phyloP scores from a whole-genome alignment of 2,888 invertebrate genomes.

The Hypolimnas misippus region DNA sequence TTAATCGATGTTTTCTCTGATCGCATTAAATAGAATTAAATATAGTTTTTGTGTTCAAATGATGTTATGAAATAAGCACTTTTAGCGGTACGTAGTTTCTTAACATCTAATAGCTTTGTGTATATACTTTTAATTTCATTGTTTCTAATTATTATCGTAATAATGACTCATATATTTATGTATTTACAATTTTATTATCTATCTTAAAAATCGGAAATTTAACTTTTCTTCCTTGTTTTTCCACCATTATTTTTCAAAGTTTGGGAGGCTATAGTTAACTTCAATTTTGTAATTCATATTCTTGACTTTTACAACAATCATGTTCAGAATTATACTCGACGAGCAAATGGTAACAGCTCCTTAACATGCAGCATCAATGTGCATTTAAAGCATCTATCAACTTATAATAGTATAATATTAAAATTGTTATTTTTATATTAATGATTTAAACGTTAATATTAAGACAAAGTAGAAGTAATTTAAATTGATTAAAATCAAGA shows the following conservation, averaged over 20 bases:
- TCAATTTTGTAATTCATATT: not conserved
- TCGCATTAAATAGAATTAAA: no score
- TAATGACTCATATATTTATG: not conserved
- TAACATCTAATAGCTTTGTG: no score
- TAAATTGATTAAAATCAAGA: slow-evolving; percentile 33
- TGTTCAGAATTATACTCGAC: not conserved
- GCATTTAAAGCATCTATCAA: slow-evolving; percentile 23
- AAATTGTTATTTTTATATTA: slow-evolving; percentile 38
- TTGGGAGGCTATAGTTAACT: not conserved
- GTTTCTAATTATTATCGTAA: no score
- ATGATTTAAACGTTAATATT: slow-evolving; percentile 27
- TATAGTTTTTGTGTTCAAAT: no score
- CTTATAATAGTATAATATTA: slow-evolving; percentile 27
- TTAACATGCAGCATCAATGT: not conserved
- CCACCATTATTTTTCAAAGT: not conserved
- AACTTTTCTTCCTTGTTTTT: not conserved
- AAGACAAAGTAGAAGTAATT: slow-evolving; percentile 30
- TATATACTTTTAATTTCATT: no score
- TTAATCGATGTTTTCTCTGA: no score
- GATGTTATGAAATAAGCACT: no score
- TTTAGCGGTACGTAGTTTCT: no score
- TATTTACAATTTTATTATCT: not conserved
- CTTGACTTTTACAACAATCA: not conserved
- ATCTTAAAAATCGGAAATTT: not conserved
- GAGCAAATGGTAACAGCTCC: not conserved